Conservation (phyloP, 2,797 vertebrate genomes). For the Sebastes oblongus region DNA sequence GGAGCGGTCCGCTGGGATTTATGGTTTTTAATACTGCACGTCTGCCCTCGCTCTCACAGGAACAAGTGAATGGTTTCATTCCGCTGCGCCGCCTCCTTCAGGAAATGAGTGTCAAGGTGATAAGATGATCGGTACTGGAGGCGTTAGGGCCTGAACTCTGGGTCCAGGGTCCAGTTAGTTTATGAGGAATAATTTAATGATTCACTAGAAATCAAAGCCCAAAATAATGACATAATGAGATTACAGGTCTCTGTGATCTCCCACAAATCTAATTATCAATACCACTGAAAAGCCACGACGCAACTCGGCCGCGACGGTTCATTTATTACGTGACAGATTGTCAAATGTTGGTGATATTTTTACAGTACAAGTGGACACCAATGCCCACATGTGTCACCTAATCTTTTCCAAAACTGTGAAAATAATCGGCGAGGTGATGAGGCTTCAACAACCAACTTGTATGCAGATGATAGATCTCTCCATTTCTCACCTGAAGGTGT, state of each 20-base stretch:
- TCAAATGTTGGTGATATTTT: neutral
- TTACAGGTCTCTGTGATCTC: neutral
- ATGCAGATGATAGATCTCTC: neutral
- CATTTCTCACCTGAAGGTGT: constrained; percentile 31
- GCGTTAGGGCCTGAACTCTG: neutral
- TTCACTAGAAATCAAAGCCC: neutral
- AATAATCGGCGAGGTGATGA: neutral
- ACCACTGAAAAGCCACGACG: neutral
- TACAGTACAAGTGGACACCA: neutral
- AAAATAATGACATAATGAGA: neutral
- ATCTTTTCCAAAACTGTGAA: too few species aligned
- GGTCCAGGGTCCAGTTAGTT: neutral
- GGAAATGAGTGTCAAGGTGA: neutral
- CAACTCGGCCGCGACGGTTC: neutral
- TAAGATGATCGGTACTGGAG: neutral
- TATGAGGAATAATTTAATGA: neutral
- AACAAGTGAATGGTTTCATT: constrained; percentile 5
- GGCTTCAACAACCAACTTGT: neutral
- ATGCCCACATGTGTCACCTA: neutral
- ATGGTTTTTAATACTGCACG: constrained; percentile 29
- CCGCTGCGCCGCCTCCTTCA: neutral
- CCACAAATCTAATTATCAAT: neutral
- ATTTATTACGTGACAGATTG: neutral
- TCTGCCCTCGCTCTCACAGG: neutral
- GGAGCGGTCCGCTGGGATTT: neutral